Evolutionary conservation across 1,140 invertebrate species (phyloP).

Genomic region (Nebria ingens): DNA sequence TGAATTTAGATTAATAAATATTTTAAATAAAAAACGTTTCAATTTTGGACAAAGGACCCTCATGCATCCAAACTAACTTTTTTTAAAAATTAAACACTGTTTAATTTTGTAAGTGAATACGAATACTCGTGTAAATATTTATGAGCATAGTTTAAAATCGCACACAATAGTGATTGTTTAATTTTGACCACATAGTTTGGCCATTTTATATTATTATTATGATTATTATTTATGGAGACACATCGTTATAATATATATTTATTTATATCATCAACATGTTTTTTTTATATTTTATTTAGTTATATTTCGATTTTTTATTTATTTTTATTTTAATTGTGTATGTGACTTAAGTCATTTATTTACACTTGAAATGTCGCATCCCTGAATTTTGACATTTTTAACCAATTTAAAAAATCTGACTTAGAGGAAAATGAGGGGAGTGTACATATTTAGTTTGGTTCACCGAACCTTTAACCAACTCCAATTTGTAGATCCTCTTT

Average conservation of each 20-base stretch:
- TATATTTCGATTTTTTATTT: neutral
- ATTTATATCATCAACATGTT: neutral
- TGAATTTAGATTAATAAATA: too few species aligned
- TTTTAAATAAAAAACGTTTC: too few species aligned
- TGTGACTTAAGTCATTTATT: too few species aligned
- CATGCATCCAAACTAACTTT: too few species aligned
- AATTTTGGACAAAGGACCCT: too few species aligned
- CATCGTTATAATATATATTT: conserved; percentile 23
- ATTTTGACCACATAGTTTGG: neutral
- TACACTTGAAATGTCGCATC: too few species aligned
- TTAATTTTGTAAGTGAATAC: too few species aligned
- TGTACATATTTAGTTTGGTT: conserved; percentile 1
- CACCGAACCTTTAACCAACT: conserved; percentile 52
- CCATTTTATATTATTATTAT: conserved; percentile 13
- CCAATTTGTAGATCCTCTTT: conserved; percentile 49
- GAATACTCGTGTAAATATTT: too few species aligned
- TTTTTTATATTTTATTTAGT: neutral
- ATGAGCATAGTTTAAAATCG: neutral
- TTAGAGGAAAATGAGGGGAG: neutral
- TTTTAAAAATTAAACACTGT: too few species aligned
- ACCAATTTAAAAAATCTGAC: too few species aligned
- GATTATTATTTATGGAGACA: conserved; percentile 22
- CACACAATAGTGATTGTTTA: neutral
- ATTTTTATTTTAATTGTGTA: neutral
- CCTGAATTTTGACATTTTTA: too few species aligned